Base-by-base conservation (phyloP, 2,113 vertebrate genomes). In the Ceyx cyanopectus region DNA sequence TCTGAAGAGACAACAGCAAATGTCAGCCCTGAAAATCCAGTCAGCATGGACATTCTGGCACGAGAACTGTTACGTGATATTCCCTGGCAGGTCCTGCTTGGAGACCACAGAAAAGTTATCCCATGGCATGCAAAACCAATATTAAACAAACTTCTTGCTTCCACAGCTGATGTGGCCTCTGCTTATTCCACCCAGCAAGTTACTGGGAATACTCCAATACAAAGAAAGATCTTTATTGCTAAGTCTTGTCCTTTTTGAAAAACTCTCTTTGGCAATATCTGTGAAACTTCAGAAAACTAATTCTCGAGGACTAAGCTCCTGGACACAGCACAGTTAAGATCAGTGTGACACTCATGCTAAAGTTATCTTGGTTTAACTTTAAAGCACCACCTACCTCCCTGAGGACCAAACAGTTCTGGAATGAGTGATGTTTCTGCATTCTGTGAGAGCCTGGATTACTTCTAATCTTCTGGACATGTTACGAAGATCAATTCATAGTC, bases 401-500 rank as follows among this genome's bases (percentile, higher is more conserved):
- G 37, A 94, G 74, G 86, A 92, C 27, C 46, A 66, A 56, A 90
- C 66, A 83, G 6, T 74, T 57, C 58, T 92, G 93, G 75, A 93
- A 75, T 0, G 0, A 89, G 74, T 1, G 0, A 50, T 0, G 14
- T 95, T 90, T 81, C 87, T 92, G 72, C 5, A 0, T 53, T 89
- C 72, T 81, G 37, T 56, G 87, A 91, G 67, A 87, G 79, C 32
- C 61, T 70, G 91, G 87, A 96, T 92, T 92, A 91, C 78, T 92
- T 93, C 94, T 92, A 94, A 92, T 95, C 89, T 94, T 88, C 81
- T 96, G 87, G 87, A 87, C 48, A 78, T 72, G 58, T 51, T 82
- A 84, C 90, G 90, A 77, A 94, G 66, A 81, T 79, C 62, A 87
- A 90, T 93, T 94, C 93, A 92, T 89, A 74, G 93, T 85, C 93